Evolutionary conservation across 2,113 vertebrate species (phyloP), one percentile per base, ranked within the genome.

Genomic region (Canis aureus): DNA sequence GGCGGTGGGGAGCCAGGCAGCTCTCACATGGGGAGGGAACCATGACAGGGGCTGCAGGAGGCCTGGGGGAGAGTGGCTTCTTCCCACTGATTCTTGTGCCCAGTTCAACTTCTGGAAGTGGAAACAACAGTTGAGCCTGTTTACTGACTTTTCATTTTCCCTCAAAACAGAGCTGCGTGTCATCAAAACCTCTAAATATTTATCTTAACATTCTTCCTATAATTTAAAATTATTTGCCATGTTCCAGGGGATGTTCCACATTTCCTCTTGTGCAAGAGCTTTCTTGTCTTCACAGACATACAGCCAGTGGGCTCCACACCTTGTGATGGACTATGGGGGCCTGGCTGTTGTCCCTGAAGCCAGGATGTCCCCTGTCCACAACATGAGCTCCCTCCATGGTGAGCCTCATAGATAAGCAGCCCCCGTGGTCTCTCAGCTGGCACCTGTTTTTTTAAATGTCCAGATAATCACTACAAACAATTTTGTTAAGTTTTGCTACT

Each of bases 111-210:
- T 60, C 81, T 60, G 25, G 20, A 43, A 94, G 32, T 2, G 1
- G 71, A 87, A 57, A 57, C 3, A 23, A 62, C 76, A 12, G 49
- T 8, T 1, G 67, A 82, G 57, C 67, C 38, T 60, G 62, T 81
- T 73, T 89, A 83, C 59, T 27, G 15, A 35, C 51, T 84, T 88
- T 27, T 53, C 38, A 2, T 89, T 92, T 71, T 80, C 57, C 80
- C 95, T 78, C 43, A n/a, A 64, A 74, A 79, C 74, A 53, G 92
- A 85, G 86, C 96, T 87, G 92, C 51, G 2, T 86, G 57, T 88
- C 89, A 23, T 94, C 89, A 73, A 87, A 94, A n/a, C 76, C 67
- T 79, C 82, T 74, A 89, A 92, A 83, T 62, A 35, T 93, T 95
- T 93, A 83, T 57, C 62, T 76, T 38, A 79, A 51, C 55, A 2